Percentiles rank a stretch among this genome's conserved stretches.
Evolutionary conservation across 2,797 vertebrate genomes (phyloP).

Genomic region (Gila robusta): DNA sequence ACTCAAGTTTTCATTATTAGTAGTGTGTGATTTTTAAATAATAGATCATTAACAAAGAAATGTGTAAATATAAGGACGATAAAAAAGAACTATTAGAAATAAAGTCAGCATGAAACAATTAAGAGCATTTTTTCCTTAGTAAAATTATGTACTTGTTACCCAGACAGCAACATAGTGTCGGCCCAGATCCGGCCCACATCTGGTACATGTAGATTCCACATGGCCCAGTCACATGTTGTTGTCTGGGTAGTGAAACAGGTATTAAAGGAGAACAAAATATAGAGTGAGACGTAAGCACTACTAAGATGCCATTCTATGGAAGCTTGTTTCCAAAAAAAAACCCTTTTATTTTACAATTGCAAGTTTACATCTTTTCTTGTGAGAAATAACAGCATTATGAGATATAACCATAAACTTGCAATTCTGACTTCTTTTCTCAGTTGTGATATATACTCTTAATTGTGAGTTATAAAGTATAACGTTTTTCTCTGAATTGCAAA

Average conservation of each 20-base stretch:
- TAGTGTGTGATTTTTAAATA: conserved; percentile 40
- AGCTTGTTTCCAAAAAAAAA: too few relatives aligned
- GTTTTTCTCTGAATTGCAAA: too few relatives aligned
- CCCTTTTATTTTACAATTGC: too few relatives aligned
- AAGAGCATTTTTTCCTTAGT: neutral
- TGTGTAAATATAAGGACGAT: conserved; percentile 29
- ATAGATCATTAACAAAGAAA: conserved; percentile 37
- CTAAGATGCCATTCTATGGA: neutral
- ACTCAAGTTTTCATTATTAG: conserved; percentile 31
- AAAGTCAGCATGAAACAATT: neutral
- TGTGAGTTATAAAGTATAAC: too few relatives aligned
- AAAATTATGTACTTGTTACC: neutral
- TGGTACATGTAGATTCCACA: too few relatives aligned
- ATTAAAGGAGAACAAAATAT: neutral
- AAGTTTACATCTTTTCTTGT: too few relatives aligned
- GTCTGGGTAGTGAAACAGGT: neutral
- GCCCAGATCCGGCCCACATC: too few relatives aligned
- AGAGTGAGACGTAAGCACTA: neutral
- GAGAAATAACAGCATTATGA: too few relatives aligned
- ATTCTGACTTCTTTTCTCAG: neutral
- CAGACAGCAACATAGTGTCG: too few relatives aligned
- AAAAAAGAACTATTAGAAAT: neutral
- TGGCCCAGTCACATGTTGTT: too few relatives aligned
- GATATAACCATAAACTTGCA: too few relatives aligned
- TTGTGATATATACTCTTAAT: neutral